Conservation (phyloP, 2,797 vertebrate genomes). For the Argentina silus region DNA sequence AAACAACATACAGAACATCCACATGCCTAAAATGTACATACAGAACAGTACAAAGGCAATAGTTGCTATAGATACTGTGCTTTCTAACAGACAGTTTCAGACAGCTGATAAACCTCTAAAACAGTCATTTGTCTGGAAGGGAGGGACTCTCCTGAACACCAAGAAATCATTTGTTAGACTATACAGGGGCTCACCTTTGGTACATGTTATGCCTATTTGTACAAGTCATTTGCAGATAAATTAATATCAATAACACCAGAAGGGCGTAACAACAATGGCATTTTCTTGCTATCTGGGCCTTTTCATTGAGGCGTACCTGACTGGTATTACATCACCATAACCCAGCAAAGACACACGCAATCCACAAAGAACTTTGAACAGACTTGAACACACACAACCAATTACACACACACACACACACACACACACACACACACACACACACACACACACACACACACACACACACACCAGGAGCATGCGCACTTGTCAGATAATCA, state of each 20-base stretch:
- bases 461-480: not conserved
- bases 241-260: conserved; percentile 1
- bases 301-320: conserved; percentile 19
- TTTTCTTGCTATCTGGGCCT: conserved; percentile 18
- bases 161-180: not conserved
- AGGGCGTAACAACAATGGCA: conserved; percentile 16
- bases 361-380: conserved; percentile 63
- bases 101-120: conserved; percentile 19
- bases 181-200: conserved; percentile 5
- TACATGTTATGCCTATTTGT: conserved; percentile 18
- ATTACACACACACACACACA: not conserved
- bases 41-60: conserved; percentile 3
- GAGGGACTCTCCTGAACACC: not conserved
- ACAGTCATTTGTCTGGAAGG: conserved; percentile 18
- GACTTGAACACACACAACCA: conserved; percentile 1
- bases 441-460: not conserved
- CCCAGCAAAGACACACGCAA: conserved; percentile 13
- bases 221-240: conserved; percentile 9
- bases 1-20: not conserved
- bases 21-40: conserved; percentile 6
- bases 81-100: conserved; percentile 29
- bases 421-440: not conserved
- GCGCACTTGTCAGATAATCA: not conserved
- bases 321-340: conserved; percentile 50
- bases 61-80: conserved; percentile 7